Evolutionary conservation across 1,140 invertebrate genomes (phyloP), one percentile per base, ranked within the genome.

Genomic region (Nasonia longicornis): DNA sequence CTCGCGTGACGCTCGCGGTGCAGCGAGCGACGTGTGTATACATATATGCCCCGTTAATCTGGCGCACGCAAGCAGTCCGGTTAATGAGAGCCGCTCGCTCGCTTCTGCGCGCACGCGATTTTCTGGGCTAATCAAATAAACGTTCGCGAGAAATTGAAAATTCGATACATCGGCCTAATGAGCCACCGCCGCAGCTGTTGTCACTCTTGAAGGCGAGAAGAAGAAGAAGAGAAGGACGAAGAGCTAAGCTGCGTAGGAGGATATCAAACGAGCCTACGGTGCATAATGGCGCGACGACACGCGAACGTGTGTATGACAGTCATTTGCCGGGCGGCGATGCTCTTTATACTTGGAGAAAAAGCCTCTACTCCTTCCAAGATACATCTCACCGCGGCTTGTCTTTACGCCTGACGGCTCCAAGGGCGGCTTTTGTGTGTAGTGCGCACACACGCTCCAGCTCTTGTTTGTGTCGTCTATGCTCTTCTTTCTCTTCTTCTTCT

Each of bases 11-110:
- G 69, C 29, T 26, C 52, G 20, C 14, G 16, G 2, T 16, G 16
- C 4, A 58, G 20, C 16, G 12, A 58, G 20, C 16, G 12, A 20
- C 11, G 12, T 52, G 12, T 52, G 4, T 52, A 42, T 52, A 10
- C 16, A 52, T 52, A 52, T 52, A 74, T 48, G n/a, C 26, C 31
- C 72, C 45, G 72, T 74, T 74, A 74, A 74, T 58, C 29, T n/a
- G 26, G 29, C 11, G 48, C 72, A 74, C 48, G 72, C 72, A 63
- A 74, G 3, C 69, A 42, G 22, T 29, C 10, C 10, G 10, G 16
- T 11, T 67, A 31, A 67, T 67, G 64, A 67, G 64, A 67, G 64
- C 7, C n/a, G n/a, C 6, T 3, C 0, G 22, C 16, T 26, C 66
- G 22, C 66, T 26, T 31, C 31, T 35, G 31, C 31, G 31, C 29